Evolutionary conservation across 2,113 vertebrate species (phyloP), one percentile per base, ranked within the genome.

Genomic region (Isurus oxyrinchus): DNA sequence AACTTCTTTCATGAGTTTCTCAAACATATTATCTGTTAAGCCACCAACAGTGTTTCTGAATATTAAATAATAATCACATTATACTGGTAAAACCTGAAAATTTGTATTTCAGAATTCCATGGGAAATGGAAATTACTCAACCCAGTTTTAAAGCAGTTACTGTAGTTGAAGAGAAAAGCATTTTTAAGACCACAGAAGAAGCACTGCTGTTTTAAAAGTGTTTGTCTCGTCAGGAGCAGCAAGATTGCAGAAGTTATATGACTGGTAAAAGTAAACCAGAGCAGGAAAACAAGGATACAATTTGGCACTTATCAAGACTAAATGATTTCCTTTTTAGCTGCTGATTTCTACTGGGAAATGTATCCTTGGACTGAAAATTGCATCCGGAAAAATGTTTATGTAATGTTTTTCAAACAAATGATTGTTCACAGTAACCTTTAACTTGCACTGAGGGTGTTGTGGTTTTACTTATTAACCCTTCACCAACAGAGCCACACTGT

Each of bases 371-470:
- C 98, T 98, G 98, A 99, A 99, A 99, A 99, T 99, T 99, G 98
- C 99, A 99, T 99, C 99, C 99, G 99, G 99, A 98, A 99, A 99
- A 99, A 99, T 99, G 99, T 99, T 99, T 99, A 99, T 99, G 98
- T 98, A 99, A 98, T 98, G 98, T 98, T 98, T 98, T 98, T 98
- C 98, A 98, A 99, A 98, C 98, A 98, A 99, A 98, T 99, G 98
- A 99, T 99, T 99, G 99, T 99, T 99, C 98, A 97, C 98, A 95
- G 98, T 99, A 98, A 99, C 98, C 99, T 99, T 99, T 99, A 98
- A 98, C 98, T 98, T 97, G 97, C 98, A 98, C 97, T 98, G 97
- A 98, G 98, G 67, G 94, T 72, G 66, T 76, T 98, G 98, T 98
- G 98, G 98, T 98, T 98, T 97, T 97, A 98, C 97, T 97, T 97